Percentiles rank a stretch among this genome's conserved stretches.
These are phyloP conservation scores for Trogon surrucura DNA, from an alignment of 2,113 vertebrate species.

Conservation along the genomic window DNA sequence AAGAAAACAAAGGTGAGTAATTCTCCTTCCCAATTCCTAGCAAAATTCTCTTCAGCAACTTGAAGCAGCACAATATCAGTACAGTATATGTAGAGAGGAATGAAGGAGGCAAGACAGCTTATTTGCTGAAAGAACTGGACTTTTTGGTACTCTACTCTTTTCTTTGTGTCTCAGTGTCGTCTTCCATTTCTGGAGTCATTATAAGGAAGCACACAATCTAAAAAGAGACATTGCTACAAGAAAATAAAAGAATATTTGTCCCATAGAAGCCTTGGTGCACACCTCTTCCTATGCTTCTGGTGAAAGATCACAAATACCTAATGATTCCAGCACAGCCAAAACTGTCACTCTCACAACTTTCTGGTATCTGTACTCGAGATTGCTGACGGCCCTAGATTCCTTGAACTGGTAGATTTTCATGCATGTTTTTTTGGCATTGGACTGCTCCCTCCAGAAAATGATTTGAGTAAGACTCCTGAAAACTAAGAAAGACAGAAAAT, in stretches of 20 bases:
- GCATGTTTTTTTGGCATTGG: neutral
- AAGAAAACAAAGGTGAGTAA: neutral
- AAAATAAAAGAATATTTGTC: neutral
- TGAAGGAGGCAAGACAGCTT: neutral
- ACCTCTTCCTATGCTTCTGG: neutral
- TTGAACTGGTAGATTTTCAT: neutral
- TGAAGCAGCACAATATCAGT: neutral
- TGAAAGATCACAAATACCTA: neutral
- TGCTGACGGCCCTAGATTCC: neutral
- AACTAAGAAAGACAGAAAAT: neutral
- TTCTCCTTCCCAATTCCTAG: neutral
- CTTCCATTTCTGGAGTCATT: neutral
- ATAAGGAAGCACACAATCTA: neutral
- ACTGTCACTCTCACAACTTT: neutral
- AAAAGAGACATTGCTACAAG: neutral
- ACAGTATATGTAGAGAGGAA: neutral
- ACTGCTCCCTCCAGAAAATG: neutral
- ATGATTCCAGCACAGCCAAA: neutral
- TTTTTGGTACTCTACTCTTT: neutral
- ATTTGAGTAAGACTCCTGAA: neutral
- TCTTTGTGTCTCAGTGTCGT: neutral
- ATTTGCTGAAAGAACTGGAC: neutral
- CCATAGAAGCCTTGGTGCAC: neutral
- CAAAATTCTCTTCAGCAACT: neutral
- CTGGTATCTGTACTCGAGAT: neutral